Conservation (phyloP, 1,140 invertebrate genomes). For the Drosophila micromelanica region DNA sequence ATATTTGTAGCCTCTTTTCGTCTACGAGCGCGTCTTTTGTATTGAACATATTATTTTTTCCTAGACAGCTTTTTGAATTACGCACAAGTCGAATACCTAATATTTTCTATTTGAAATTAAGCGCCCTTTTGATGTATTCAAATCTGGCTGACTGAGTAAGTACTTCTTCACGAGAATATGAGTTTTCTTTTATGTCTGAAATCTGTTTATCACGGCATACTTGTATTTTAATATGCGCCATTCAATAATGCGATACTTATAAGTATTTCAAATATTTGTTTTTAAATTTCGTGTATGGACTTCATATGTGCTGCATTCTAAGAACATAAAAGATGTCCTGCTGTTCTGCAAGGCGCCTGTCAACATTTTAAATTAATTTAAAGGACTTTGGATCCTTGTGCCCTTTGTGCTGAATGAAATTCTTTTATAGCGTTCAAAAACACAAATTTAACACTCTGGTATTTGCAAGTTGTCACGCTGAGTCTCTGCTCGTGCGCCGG, state of each 20-base stretch:
- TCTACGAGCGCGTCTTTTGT: constrained; percentile 25
- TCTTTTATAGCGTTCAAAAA: constrained; percentile 4
- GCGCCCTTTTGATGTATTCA: constrained; percentile 10
- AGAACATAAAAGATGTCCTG: neutral
- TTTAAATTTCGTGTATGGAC: neutral
- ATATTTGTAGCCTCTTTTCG: constrained; percentile 11
- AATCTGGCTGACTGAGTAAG: constrained; percentile 2
- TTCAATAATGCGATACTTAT: constrained; percentile 38
- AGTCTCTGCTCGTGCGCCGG: neutral
- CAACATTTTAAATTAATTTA: constrained; percentile 60
- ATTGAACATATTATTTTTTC: constrained; percentile 10
- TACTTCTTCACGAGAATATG: constrained; percentile 16
- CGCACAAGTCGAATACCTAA: constrained; percentile 51
- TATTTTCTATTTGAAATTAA: constrained; percentile 26
- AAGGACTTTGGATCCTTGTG: constrained; percentile 23
- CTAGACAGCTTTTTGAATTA: constrained; percentile 21
- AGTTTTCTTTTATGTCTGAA: constrained; percentile 56
- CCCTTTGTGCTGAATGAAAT: constrained; percentile 32
- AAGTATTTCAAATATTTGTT: constrained; percentile 5
- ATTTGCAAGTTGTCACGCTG: constrained; percentile 36
- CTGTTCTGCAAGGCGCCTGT: constrained; percentile 36
- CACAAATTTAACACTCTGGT: constrained; percentile 7
- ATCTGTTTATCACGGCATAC: constrained; percentile 33
- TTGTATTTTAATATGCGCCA: constrained; percentile 61
- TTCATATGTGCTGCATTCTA: neutral